Evolutionary conservation across 2,113 vertebrate species (phyloP), one percentile per base, ranked within the genome.

Genomic region (Ceratotherium simum): DNA sequence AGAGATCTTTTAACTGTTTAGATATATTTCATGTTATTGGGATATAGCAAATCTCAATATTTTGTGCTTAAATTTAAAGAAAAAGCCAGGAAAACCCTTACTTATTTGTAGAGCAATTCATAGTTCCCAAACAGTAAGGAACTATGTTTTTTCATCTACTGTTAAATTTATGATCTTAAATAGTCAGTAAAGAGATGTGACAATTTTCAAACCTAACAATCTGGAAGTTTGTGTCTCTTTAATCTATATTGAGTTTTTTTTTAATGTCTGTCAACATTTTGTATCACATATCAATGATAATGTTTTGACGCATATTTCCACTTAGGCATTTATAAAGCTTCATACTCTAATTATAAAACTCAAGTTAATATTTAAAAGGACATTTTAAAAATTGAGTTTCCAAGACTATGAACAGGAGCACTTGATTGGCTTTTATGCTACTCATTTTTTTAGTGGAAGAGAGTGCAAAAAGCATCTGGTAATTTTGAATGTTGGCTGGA

Each of bases 401-500:
- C 2, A 54, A 73, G 21, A 36, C 21, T 75, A 21, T 46, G 54
- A 87, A 42, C 25, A 95, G 36, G 39, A 87, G 84, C 5, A 29
- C 46, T 92, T 79, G 33, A 58, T 14, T n/a, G 51, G 56, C 7
- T 90, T 96, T 91, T 70, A 48, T 81, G 25, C 51, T 82, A 36
- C 21, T 39, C 25, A 76, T 4, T 65, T 69, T 89, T 97, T 85
- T 42, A 51, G 60, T 82, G 29, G 5, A 91, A 73, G 29, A 6
- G 33, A 4, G 14, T 88, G 9, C 16, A 95, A 86, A 91, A 78
- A 90, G n/a, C 78, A 93, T 92, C 75, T 96, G 81, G 62, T 80
- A 88, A 86, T 90, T 97, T 95, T 96, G 69, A 67, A 42, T 8
- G 46, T 60, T 73, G 54, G 39, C 29, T 94, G 65, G 90, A 97